Base-by-base conservation (phyloP, 2,113 vertebrate species). In the Calidris pugnax region DNA sequence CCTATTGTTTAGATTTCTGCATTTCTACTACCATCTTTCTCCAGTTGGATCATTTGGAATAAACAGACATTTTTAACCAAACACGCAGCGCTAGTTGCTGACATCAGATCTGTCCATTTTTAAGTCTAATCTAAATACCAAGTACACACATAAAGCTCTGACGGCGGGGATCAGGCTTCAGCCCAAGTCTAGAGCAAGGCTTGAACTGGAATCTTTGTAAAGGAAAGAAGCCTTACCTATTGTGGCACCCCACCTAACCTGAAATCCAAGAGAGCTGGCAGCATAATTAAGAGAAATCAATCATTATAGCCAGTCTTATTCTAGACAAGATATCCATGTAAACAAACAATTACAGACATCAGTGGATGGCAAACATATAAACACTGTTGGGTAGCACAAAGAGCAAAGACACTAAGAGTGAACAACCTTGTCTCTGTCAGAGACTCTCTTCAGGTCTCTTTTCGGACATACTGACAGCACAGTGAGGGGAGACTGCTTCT, bases 401-500 rank as follows among this genome's bases (percentile, higher is more conserved):
- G 33, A 72, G 10, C 47, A 78, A n/a, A n/a, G 33, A 33, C 26
- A 9, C 18, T 17, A 30, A 55, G 16, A 35, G 69, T 21, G 45
- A 92, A 53, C 7, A 9, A 27, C 17, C 8, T 14, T 51, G n/a
- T 67, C 32, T 7, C 23, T 5, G 3, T 45, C n/a, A 71, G 62
- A 76, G 33, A 20, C 14, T 24, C 27, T 39, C 57, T 37, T 48
- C 50, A 71, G 39, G 22, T 60, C 17, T 17, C 2, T 37, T 45
- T 33, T 76, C 32, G n/a, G n/a, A 81, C 27, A 50, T 19, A 12
- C 13, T 45, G 50, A 69, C 39, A 56, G 27, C 51, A 51, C 39
- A 47, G 47, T 2, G 17, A 55, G 27, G 39, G 64, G 7, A 73
- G 13, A 15, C 45, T 0, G 3, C 14, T 1, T 37, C 37, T 30